Evolutionary conservation across 2,888 invertebrate species (phyloP).

Genomic region (Chalcis sispes): DNA sequence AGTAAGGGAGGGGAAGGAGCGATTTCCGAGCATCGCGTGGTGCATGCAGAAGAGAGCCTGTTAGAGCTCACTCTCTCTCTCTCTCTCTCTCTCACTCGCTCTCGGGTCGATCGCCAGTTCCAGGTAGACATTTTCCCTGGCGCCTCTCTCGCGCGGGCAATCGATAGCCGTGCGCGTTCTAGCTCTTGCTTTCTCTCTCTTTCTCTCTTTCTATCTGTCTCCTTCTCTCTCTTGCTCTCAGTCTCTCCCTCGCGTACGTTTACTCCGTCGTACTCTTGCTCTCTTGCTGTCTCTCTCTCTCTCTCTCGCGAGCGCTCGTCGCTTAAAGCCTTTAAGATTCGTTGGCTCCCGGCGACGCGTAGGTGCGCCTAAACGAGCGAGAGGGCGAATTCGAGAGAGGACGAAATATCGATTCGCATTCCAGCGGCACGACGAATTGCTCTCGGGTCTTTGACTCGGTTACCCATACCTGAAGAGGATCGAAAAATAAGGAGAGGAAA

Average conservation of each 20-base stretch:
- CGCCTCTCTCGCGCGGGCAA: conserved; percentile 47
- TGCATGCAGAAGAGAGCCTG: conserved; percentile 6
- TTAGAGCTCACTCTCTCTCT: too few species aligned
- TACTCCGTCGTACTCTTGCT: too few species aligned
- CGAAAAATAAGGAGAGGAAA: not conserved
- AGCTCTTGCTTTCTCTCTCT: too few species aligned
- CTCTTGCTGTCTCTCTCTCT: not conserved
- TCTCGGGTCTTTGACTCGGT: conserved; percentile 47
- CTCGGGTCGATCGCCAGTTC: conserved; percentile 62
- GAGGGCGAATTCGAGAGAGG: conserved; percentile 9
- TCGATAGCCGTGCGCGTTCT: conserved; percentile 48
- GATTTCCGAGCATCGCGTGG: conserved; percentile 32
- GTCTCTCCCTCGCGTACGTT: not conserved
- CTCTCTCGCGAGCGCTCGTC: not conserved
- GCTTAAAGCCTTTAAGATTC: conserved; percentile 51
- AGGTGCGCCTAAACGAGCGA: not conserved
- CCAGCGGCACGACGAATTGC: conserved; percentile 34
- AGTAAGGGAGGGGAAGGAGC: not conserved
- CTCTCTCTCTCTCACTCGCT: too few species aligned
- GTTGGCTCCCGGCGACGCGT: too few species aligned
- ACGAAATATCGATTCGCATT: conserved; percentile 49
- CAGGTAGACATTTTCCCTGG: conserved; percentile 61
- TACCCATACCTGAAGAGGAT: conserved; percentile 28
- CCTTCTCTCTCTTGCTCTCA: not conserved
- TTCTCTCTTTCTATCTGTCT: not conserved